Base-by-base conservation (phyloP, 2,888 invertebrate species). In the Yponomeuta cagnagella region DNA sequence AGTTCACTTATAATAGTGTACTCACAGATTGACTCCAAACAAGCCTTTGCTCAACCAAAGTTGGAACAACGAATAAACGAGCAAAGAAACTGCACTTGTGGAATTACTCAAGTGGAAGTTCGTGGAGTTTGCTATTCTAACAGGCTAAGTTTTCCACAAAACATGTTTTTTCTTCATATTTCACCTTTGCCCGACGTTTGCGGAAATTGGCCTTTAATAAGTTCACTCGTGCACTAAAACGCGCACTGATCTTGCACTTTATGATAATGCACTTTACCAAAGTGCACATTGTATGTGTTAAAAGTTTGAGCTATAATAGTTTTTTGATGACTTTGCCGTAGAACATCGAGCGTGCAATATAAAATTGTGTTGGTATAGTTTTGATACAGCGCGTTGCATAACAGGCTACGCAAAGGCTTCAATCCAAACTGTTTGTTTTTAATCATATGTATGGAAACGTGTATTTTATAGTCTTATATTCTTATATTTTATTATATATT, bases 141-240 rank as follows among this genome's bases (percentile, higher is more conserved):
- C 74, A 71, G 74, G 74, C 71, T 68, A 77, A 77, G 73, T 77
- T 23, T 77, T 77, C 72, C 78, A 77, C 77, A 81, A 77, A 77
- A 77, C 75, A 76, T 80, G 52, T 58, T 58, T 58, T 58, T 58
- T 82, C 81, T 82, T 80, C 78, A 82, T 81, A 79, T 80, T 80
- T 80, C 77, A 75, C 78, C 43, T 52, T 77, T 76, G 77, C 71
- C 78, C 79, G 81, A 83, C 80, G 80, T 82, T 83, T 81, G 76
- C 77, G 76, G 73, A 85, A 82, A 84, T 82, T 80, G 82, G 78
- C 77, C 74, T 83, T 83, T 84, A 84, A 84, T 84, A 80, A 85
- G 79, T 78, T 77, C 83, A 84, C 80, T 85, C 81, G 81, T 82
- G 81, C 81, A 79, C 77, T 76, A 77, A 72, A 71, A 78, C 77